A percentile compares a stretch with the other conserved stretches of the same genome.
phyloP scores from a whole-genome alignment of 1,140 invertebrate genomes.

The Pseudomyrmex cubaensis region DNA sequence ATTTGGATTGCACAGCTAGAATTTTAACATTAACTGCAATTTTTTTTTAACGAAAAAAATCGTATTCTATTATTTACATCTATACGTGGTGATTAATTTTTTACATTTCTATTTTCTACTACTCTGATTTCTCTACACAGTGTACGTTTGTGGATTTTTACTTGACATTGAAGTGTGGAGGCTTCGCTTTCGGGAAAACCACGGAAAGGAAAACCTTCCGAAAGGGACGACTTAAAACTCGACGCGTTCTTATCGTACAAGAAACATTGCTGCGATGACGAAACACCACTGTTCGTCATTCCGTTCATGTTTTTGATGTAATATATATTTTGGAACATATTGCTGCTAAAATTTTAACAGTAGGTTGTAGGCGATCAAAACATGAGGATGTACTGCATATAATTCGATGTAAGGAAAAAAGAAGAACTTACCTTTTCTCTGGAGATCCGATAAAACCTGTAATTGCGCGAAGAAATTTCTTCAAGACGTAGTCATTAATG shows the following conservation, averaged over 20 bases:
- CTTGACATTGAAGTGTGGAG: slow-evolving; percentile 63
- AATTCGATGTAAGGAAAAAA: background rate
- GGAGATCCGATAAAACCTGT: slow-evolving; percentile 70
- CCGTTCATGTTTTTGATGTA: background rate
- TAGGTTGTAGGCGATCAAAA: too few relatives aligned
- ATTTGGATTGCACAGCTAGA: slow-evolving; percentile 32
- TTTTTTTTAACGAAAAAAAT: slow-evolving; percentile 23
- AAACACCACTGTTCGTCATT: background rate
- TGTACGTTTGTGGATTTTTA: too few relatives aligned
- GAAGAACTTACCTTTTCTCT: slow-evolving; percentile 18
- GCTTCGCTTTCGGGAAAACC: slow-evolving; percentile 73
- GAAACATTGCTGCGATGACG: background rate
- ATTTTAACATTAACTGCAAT: slow-evolving; percentile 1
- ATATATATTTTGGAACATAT: slow-evolving; percentile 1
- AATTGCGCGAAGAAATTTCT: slow-evolving; percentile 45
- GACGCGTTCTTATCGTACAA: background rate
- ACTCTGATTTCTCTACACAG: too few relatives aligned
- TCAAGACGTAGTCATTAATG: too few relatives aligned
- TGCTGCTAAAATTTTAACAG: background rate
- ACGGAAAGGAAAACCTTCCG: slow-evolving; percentile 58
- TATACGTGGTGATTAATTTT: background rate
- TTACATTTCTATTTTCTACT: slow-evolving; percentile 37
- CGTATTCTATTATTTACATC: slow-evolving; percentile 44
- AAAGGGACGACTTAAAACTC: slow-evolving; percentile 8
- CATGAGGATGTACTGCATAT: too few relatives aligned